A percentile compares a stretch with the other conserved stretches of the same genome.
phyloP scores from a whole-genome alignment of 2,888 invertebrate species.

The Philereme vetulata region DNA sequence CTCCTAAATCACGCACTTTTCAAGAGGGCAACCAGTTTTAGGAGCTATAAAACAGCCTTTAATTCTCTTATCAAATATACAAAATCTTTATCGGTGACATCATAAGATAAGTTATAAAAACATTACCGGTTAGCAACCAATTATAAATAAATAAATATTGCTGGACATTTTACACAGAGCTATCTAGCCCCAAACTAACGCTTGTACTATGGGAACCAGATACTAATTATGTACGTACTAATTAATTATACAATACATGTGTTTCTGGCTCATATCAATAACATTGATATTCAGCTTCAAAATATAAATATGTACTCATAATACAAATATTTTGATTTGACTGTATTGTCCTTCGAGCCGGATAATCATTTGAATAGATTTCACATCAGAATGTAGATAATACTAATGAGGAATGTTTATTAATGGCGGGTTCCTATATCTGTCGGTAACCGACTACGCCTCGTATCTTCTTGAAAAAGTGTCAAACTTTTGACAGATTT shows the following conservation, averaged over 20 bases:
- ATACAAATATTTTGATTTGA: neutral
- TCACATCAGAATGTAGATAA: neutral
- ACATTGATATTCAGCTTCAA: neutral
- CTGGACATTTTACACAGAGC: no score
- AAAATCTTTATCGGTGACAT: slow-evolving; percentile 6
- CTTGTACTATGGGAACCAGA: no score
- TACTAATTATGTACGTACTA: neutral
- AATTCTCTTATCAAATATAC: slow-evolving; percentile 5
- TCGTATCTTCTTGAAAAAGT: no score
- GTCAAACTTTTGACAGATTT: no score
- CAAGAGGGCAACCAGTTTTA: neutral
- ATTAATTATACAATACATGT: neutral
- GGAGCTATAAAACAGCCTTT: slow-evolving; percentile 4
- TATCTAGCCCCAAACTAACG: no score
- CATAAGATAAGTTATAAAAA: slow-evolving; percentile 12
- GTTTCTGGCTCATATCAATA: neutral
- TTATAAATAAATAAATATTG: no score
- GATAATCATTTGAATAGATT: neutral
- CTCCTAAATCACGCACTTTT: neutral
- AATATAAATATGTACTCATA: neutral
- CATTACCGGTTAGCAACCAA: slow-evolving; percentile 13
- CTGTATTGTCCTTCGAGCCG: neutral
- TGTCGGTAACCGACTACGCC: no score
- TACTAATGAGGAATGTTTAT: no score
- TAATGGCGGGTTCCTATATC: no score